Conservation (phyloP, 2,797 vertebrate species). For the Phrynocephalus vlangalii region DNA sequence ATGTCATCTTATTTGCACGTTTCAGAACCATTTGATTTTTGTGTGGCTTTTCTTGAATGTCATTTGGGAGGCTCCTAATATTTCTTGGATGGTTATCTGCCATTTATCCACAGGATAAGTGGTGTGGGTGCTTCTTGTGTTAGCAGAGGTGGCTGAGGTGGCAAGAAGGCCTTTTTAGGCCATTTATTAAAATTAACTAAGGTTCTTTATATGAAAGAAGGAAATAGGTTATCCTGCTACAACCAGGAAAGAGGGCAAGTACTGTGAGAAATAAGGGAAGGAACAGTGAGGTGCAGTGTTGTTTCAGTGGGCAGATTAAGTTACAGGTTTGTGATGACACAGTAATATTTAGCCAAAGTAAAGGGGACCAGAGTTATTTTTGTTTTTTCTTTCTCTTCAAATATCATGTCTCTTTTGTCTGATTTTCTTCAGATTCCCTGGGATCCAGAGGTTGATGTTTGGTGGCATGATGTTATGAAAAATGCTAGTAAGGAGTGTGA, state of each 20-base stretch:
- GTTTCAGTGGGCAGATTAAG: slow-evolving; percentile 20
- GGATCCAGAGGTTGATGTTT: slow-evolving; percentile 87
- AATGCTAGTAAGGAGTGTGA: slow-evolving; percentile 87
- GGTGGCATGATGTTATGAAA: slow-evolving; percentile 89
- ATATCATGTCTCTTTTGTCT: slow-evolving; percentile 2
- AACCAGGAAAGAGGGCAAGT: slow-evolving; percentile 24
- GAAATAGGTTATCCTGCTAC: neutral
- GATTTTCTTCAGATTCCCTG: slow-evolving; percentile 84
- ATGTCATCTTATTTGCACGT: neutral
- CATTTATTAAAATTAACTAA: neutral
- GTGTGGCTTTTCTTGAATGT: neutral
- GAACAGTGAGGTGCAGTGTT: slow-evolving; percentile 43
- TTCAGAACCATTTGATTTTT: neutral
- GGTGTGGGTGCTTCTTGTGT: neutral
- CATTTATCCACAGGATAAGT: neutral
- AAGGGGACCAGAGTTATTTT: neutral
- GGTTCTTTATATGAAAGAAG: neutral
- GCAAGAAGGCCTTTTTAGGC: neutral
- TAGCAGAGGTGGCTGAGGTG: neutral
- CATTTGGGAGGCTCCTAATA: neutral
- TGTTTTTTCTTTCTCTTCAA: neutral
- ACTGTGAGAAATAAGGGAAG: slow-evolving; percentile 37
- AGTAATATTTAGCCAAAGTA: fast-evolving
- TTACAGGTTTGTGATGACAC: neutral
- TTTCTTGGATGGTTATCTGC: neutral